Percentiles rank a stretch among this genome's conserved stretches.
phyloP scores from a whole-genome alignment of 1,140 invertebrate genomes.

The Hirudo medicinalis region DNA sequence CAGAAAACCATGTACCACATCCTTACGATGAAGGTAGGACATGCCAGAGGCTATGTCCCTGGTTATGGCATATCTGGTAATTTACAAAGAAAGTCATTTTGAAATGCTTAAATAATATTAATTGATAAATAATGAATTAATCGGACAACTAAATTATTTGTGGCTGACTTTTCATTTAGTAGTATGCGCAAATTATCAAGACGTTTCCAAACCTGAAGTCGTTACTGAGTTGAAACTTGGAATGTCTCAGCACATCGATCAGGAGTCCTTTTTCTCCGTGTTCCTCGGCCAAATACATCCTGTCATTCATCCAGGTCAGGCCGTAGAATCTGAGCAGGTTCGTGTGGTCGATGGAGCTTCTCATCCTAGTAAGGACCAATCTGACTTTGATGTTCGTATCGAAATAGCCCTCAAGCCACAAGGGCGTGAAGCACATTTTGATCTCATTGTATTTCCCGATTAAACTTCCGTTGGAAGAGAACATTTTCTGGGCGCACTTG shows the following conservation, averaged over 20 bases:
- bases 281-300: conserved; percentile 26
- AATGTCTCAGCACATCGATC: conserved; percentile 28
- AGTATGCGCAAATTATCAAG: not conserved
- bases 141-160: not conserved
- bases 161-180: not conserved
- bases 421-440: not conserved
- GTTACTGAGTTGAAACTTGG: conserved; percentile 28
- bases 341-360: not conserved
- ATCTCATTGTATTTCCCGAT: not conserved
- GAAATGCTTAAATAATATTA: not conserved
- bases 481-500: not conserved
- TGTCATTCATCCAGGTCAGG: conserved; percentile 27
- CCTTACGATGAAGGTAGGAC: conserved; percentile 29
- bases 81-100: not conserved
- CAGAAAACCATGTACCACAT: conserved; percentile 31
- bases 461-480: not conserved
- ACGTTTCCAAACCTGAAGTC: conserved; percentile 21
- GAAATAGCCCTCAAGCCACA: not conserved
- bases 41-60: conserved; percentile 29
- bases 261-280: conserved; percentile 28
- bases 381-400: not conserved
- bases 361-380: not conserved
- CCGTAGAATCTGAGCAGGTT: conserved; percentile 32
- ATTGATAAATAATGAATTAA: not conserved
- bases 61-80: conserved; percentile 27